Percentiles rank a stretch among this genome's conserved stretches.
phyloP scores from a whole-genome alignment of 2,888 invertebrate species.

The Allolobophora icterica region DNA sequence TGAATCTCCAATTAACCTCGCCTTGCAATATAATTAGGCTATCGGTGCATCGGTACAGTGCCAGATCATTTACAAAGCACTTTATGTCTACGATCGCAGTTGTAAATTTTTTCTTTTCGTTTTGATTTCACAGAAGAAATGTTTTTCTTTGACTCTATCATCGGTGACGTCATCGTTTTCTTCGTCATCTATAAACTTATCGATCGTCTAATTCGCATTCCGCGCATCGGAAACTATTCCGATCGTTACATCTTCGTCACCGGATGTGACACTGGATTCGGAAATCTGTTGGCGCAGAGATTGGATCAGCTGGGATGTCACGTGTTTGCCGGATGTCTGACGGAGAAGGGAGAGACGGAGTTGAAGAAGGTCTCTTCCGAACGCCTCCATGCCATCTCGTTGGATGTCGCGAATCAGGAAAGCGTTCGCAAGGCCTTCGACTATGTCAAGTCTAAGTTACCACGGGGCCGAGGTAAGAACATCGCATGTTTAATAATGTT shows the following conservation, averaged over 20 bases:
- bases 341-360: constrained; percentile 29
- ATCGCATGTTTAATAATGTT: background rate
- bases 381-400: constrained; percentile 54
- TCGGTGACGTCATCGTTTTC: constrained; percentile 27
- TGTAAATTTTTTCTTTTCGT: background rate
- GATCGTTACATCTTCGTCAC: constrained; percentile 34
- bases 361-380: constrained; percentile 24
- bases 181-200: constrained; percentile 14
- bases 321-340: constrained; percentile 37
- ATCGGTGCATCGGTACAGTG: too few species aligned
- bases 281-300: constrained; percentile 26
- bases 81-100: background rate
- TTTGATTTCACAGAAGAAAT: background rate
- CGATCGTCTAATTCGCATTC: constrained; percentile 23
- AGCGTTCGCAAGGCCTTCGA: constrained; percentile 29
- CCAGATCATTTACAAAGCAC: too few species aligned
- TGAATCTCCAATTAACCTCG: too few species aligned
- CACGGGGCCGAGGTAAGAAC: background rate
- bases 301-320: constrained; percentile 35
- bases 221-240: constrained; percentile 13
- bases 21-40: too few species aligned
- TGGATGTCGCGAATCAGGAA: constrained; percentile 60
- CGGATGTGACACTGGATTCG: constrained; percentile 39
- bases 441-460: constrained; percentile 12
- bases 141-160: background rate